Base-by-base conservation (phyloP, 2,113 vertebrate genomes). In the Clarias gariepinus region DNA sequence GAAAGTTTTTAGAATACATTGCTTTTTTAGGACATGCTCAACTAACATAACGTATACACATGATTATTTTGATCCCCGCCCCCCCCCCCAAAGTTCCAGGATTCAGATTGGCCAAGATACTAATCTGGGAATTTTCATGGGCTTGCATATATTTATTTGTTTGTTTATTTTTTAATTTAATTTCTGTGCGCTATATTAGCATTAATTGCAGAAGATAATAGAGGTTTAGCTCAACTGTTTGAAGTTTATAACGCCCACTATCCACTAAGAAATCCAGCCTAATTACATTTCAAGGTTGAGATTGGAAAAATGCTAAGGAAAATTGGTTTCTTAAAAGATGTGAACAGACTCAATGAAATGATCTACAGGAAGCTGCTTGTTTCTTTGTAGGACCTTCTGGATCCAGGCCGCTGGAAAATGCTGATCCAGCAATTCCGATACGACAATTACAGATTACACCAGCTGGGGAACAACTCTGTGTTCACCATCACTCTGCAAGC, bases 381-480 rank as follows among this genome's bases (percentile, higher is more conserved):
- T 55, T 83, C 90, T 64, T 47, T 89, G 84, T 89, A 99, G 98
- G 98, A 99, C 93, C 97, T 99, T 83, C 94, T 99, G 96, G 98
- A 99, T 94, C 97, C 97, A 6, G 97, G 97, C 53, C 97, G 98
- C 91, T 99, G 98, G 98, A 97, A 98, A 91, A 98, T 99, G 97
- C 95, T 99, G 88, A 99, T 98, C 92, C 98, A 99, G 90, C 98
- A 99, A 93, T 99, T 99, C 89, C 96, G 98, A 90, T 99, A 99
- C n/a, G 98, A 99, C 95, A 99, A 99, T 95, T 99, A 99, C 95
- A 96, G 98, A 91, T 96, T 99, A 92, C 98, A 99, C 94, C 98
- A 99, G 94, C 96, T 99, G 95, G 98, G 98, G 82, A 99, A 98
- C 94, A 99, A 96, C 94, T 99, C 98, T 0, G 98, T 99, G 85